Conservation (phyloP, 2,797 vertebrate genomes). For the Fistularia commersonii region DNA sequence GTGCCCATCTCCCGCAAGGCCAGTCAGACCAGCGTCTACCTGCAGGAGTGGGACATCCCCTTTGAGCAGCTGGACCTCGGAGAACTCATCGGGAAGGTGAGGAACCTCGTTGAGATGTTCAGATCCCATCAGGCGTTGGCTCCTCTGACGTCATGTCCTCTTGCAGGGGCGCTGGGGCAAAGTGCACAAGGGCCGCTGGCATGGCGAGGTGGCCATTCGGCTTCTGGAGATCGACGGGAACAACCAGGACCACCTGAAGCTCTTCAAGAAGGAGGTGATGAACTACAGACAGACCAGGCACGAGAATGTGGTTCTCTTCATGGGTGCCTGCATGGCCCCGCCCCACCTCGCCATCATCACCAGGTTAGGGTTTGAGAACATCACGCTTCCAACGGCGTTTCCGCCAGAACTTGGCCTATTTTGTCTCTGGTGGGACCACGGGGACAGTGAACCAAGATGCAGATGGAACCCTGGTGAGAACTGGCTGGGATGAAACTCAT, state of each 20-base stretch:
- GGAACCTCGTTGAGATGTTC: slow-evolving; percentile 38
- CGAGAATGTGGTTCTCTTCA: slow-evolving; percentile 97
- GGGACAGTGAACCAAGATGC: too few relatives aligned
- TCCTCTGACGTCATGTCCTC: not conserved
- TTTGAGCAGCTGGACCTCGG: slow-evolving; percentile 93
- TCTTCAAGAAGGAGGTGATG: slow-evolving; percentile 99
- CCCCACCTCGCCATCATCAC: slow-evolving; percentile 97
- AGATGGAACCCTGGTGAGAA: too few relatives aligned
- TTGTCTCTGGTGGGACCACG: too few relatives aligned
- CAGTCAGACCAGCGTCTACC: slow-evolving; percentile 95
- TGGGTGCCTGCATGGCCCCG: slow-evolving; percentile 98
- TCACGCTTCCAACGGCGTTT: too few relatives aligned
- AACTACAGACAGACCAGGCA: slow-evolving; percentile 98
- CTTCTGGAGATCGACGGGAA: slow-evolving; percentile 95
- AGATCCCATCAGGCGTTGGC: slow-evolving; percentile 55
- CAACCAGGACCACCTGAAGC: slow-evolving; percentile 96
- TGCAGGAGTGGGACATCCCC: slow-evolving; percentile 98
- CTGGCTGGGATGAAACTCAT: too few relatives aligned
- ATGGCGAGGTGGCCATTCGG: slow-evolving; percentile 94
- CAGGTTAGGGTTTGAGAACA: slow-evolving; percentile 79
- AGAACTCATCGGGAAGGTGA: slow-evolving; percentile 89
- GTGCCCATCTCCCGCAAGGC: slow-evolving; percentile 92
- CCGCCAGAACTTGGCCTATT: too few relatives aligned
- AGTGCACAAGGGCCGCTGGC: slow-evolving; percentile 94
- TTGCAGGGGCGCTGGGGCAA: slow-evolving; percentile 91